phyloP scores from a whole-genome alignment of 92 coral and sea anemone species.

The Zoanthus sansibaricus region DNA sequence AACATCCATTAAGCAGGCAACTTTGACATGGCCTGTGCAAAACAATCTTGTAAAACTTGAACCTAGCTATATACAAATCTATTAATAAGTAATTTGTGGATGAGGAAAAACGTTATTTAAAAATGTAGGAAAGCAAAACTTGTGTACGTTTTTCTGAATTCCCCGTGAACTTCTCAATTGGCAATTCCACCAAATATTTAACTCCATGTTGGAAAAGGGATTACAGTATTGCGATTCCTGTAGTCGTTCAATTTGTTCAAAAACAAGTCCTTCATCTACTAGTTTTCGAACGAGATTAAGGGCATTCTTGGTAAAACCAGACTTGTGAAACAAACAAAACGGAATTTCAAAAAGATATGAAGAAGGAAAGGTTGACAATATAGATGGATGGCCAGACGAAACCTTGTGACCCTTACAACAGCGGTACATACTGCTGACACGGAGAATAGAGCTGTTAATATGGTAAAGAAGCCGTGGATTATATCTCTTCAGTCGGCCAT shows the following conservation, averaged over 20 bases:
- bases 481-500: slow-evolving; percentile 16
- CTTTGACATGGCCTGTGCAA: slow-evolving; percentile 20
- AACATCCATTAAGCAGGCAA: not conserved
- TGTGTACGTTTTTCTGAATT: not conserved
- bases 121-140: slow-evolving; percentile 35
- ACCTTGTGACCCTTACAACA: slow-evolving; percentile 41
- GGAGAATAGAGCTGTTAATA: slow-evolving; percentile 50
- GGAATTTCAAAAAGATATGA: slow-evolving; percentile 30
- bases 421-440: slow-evolving; percentile 35
- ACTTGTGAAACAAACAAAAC: slow-evolving; percentile 43
- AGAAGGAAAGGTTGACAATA: slow-evolving; percentile 22
- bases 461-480: slow-evolving; percentile 46
- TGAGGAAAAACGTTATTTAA: slow-evolving; percentile 23
- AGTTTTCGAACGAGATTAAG: slow-evolving; percentile 47
- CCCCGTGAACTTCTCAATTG: slow-evolving; percentile 2
- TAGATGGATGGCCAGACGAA: slow-evolving; percentile 48
- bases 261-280: slow-evolving; percentile 46
- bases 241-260: slow-evolving; percentile 44
- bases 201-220: slow-evolving; percentile 34
- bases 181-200: slow-evolving; percentile 30
- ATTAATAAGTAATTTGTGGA: slow-evolving; percentile 45
- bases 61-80: slow-evolving; percentile 31
- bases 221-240: slow-evolving; percentile 35
- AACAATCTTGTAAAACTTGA: slow-evolving; percentile 13
- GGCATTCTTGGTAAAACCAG: slow-evolving; percentile 2